These are phyloP conservation scores for Gallinago media DNA, from an alignment of 2,113 vertebrate genomes.

Conservation along the genomic window DNA sequence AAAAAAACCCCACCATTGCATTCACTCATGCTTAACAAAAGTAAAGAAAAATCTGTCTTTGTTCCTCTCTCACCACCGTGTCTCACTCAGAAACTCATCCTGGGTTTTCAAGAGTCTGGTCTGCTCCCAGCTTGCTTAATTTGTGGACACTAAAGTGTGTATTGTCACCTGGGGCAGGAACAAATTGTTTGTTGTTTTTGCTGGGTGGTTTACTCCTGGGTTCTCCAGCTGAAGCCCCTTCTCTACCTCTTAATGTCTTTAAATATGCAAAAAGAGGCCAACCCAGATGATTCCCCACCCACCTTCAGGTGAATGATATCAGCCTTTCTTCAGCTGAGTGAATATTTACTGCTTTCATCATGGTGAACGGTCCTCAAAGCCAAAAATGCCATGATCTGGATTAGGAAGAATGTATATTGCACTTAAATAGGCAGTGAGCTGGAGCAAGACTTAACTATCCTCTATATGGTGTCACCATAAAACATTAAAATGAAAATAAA, in stretches of 20 bases:
- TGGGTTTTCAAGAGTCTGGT: neutral
- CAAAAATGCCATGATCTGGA: neutral
- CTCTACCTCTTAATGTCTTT: neutral
- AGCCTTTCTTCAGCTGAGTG: neutral
- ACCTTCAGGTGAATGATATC: neutral
- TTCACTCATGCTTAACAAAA: neutral
- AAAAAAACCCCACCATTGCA: accelerated
- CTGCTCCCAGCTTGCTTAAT: neutral
- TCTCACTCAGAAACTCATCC: neutral
- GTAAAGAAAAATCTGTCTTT: neutral
- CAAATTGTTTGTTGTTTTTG: neutral
- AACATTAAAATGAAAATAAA: too few relatives aligned
- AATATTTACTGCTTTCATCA: neutral
- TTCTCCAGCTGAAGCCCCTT: neutral
- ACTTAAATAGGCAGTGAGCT: neutral
- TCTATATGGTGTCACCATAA: too few relatives aligned
- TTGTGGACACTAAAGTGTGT: neutral
- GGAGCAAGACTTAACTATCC: neutral
- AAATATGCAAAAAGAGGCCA: neutral
- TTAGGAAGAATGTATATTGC: neutral
- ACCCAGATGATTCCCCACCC: neutral
- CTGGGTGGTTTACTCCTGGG: neutral
- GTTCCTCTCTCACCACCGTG: neutral
- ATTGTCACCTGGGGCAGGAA: neutral
- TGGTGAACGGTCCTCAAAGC: neutral